Evolutionary conservation across 2,113 vertebrate species (phyloP).

Genomic region (Parus major): DNA sequence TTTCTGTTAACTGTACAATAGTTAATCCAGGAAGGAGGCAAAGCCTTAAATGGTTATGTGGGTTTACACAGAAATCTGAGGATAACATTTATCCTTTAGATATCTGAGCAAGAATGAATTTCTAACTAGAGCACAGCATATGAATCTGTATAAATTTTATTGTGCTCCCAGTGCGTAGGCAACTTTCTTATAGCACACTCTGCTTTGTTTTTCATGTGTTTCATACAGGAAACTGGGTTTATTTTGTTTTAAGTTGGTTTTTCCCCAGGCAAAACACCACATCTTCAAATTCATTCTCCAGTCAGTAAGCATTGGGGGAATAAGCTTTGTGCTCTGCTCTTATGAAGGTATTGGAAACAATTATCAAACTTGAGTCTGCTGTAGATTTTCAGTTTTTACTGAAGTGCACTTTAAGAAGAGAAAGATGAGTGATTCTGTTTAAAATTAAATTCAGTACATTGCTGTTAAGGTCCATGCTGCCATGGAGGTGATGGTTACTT

Average conservation of each 20-base stretch:
- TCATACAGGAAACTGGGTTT: slow-evolving; percentile 39
- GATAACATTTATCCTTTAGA: slow-evolving; percentile 67
- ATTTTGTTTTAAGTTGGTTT: background rate
- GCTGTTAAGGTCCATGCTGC: background rate
- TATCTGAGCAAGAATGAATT: slow-evolving; percentile 37
- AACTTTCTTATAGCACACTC: slow-evolving; percentile 5
- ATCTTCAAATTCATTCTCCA: slow-evolving; percentile 47
- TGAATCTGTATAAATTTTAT: slow-evolving; percentile 30
- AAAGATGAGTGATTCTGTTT: background rate
- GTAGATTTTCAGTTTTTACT: slow-evolving; percentile 39
- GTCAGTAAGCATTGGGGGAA: background rate
- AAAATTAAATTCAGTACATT: background rate
- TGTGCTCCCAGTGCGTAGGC: slow-evolving; percentile 21
- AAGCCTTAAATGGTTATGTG: slow-evolving; percentile 64
- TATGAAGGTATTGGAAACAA: background rate
- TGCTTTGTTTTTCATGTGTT: background rate
- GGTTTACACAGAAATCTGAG: slow-evolving; percentile 59
- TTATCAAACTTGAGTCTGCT: slow-evolving; percentile 8
- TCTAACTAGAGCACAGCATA: background rate
- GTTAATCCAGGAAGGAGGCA: slow-evolving; percentile 55
- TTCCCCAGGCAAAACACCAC: slow-evolving; percentile 24
- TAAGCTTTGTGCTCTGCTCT: slow-evolving; percentile 11
- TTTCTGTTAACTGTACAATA: slow-evolving; percentile 32
- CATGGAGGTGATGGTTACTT: background rate
- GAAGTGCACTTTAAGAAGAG: slow-evolving; percentile 66